Evolutionary conservation across 2,888 invertebrate species (phyloP).

Genomic region (Sarcophaga subvicina): DNA sequence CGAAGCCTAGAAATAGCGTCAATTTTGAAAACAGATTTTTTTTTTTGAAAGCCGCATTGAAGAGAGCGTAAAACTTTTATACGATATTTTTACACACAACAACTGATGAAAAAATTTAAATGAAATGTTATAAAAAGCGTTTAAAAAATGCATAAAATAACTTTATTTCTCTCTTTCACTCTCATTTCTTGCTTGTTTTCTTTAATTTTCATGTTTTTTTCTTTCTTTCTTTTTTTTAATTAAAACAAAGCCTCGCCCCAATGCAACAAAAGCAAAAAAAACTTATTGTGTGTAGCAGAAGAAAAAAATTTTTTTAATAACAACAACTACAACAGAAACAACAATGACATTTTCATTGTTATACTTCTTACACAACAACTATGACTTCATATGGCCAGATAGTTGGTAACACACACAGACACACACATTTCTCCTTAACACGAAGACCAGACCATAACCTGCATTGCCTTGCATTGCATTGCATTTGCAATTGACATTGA

Average conservation of each 20-base stretch:
- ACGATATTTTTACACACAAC: not conserved
- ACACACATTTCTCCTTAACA: slow-evolving; percentile 37
- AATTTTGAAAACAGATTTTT: slow-evolving; percentile 42
- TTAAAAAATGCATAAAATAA: slow-evolving; percentile 58
- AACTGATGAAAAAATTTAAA: slow-evolving; percentile 12
- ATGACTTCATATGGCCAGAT: slow-evolving; percentile 63
- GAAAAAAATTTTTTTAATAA: not conserved
- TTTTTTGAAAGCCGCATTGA: slow-evolving; percentile 45
- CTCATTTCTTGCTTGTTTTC: too few relatives aligned
- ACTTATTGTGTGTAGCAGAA: not conserved
- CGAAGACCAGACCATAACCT: slow-evolving; percentile 44
- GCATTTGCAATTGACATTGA: slow-evolving; percentile 68
- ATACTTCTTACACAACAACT: slow-evolving; percentile 50
- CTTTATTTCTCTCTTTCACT: not conserved
- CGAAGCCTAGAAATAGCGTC: not conserved
- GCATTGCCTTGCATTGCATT: slow-evolving; percentile 62
- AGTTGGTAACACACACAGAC: not conserved
- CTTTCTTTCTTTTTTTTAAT: slow-evolving; percentile 52
- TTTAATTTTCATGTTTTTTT: too few relatives aligned
- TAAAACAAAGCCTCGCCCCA: slow-evolving; percentile 63
- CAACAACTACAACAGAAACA: not conserved
- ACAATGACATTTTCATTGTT: not conserved
- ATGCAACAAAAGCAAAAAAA: slow-evolving; percentile 13
- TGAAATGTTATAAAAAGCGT: slow-evolving; percentile 12
- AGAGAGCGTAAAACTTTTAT: not conserved